Evolutionary conservation across 2,888 invertebrate genomes (phyloP).

Genomic region (Ophion costatus): DNA sequence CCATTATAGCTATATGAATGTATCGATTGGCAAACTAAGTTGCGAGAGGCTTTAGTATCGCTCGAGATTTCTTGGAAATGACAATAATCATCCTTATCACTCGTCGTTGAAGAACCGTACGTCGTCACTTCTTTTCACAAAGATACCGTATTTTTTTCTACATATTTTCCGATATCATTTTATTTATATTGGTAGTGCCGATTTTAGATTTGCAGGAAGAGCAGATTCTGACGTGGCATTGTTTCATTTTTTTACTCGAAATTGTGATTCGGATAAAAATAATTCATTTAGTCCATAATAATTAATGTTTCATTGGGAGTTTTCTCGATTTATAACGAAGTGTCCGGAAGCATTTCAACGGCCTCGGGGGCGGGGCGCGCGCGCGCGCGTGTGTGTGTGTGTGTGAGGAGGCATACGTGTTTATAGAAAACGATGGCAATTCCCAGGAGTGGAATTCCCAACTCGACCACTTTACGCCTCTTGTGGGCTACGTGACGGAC

Average conservation of each 20-base stretch:
- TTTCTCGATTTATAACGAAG: conserved; percentile 31
- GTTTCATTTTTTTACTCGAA: too few relatives aligned
- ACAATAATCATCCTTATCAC: conserved; percentile 24
- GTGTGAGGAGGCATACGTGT: conserved; percentile 10
- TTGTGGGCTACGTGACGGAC: conserved; percentile 8
- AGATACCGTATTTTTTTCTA: background rate
- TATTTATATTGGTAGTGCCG: too few relatives aligned
- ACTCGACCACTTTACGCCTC: conserved; percentile 25
- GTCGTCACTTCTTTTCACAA: background rate
- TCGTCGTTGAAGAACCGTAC: background rate
- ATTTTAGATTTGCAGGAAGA: too few relatives aligned
- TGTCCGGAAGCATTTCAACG: too few relatives aligned
- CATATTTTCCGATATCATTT: background rate
- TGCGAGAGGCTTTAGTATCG: background rate
- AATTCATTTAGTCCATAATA: too few relatives aligned
- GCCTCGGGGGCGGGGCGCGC: background rate
- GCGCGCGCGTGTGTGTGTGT: background rate
- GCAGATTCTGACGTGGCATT: too few relatives aligned
- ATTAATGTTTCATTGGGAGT: too few relatives aligned
- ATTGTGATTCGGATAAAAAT: too few relatives aligned
- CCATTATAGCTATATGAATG: conserved; percentile 2
- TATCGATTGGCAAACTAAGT: conserved; percentile 27
- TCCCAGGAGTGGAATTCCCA: conserved; percentile 46
- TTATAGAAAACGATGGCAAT: conserved; percentile 31
- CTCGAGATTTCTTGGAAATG: conserved; percentile 14